phyloP scores from a whole-genome alignment of 2,113 vertebrate species.

The Pterophyllum scalare region DNA sequence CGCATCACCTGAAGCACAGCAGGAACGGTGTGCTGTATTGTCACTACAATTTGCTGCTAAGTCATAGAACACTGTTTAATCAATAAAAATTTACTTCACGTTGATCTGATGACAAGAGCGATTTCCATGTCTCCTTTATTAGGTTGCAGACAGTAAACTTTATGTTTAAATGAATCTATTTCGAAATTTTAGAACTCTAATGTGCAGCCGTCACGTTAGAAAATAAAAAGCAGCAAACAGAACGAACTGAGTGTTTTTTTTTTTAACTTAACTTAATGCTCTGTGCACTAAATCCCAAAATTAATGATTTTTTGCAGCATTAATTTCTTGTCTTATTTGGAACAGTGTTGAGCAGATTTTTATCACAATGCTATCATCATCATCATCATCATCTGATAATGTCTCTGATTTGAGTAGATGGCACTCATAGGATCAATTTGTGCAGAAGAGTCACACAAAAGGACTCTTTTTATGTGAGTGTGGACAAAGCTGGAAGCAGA shows the following conservation, averaged over 20 bases:
- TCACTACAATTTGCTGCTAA: background rate
- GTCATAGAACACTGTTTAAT: background rate
- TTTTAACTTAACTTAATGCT: background rate
- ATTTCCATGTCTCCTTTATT: background rate
- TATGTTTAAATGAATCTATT: background rate
- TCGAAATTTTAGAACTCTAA: background rate
- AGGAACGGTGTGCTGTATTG: background rate
- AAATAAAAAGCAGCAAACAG: too few relatives aligned
- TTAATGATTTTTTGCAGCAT: background rate
- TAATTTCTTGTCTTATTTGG: background rate
- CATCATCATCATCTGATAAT: background rate
- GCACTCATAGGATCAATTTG: background rate
- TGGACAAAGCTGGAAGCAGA: background rate
- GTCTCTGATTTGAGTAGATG: background rate
- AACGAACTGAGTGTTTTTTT: too few relatives aligned
- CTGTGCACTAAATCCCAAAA: background rate
- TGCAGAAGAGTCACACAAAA: background rate
- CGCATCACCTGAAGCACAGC: background rate
- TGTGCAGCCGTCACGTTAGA: too few relatives aligned
- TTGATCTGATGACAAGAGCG: background rate
- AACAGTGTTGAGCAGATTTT: background rate
- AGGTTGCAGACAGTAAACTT: background rate
- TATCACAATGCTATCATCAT: background rate
- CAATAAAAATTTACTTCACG: background rate
- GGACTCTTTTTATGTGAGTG: fast-evolving